Base-by-base conservation (phyloP, 2,797 vertebrate genomes). In the Betta splendens region DNA sequence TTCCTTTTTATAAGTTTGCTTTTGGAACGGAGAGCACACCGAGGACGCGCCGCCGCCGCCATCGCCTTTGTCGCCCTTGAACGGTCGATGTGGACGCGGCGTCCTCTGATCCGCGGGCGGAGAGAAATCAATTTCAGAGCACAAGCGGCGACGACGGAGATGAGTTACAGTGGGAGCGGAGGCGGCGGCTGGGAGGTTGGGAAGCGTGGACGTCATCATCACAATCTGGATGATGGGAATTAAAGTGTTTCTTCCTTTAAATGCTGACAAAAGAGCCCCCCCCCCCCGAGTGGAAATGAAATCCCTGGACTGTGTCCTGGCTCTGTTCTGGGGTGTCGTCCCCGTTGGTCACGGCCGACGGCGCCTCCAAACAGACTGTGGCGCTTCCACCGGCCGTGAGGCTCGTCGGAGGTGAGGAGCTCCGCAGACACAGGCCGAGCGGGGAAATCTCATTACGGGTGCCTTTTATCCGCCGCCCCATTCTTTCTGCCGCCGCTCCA, bases 111-210 rank as follows among this genome's bases (percentile, higher is more conserved):
- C 72, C 75, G 65, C 47, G 66, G 79, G 72, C 65, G 73, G 75
- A 80, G 55, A 72, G 37, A 81, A 85, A 84, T 85, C 79, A 79
- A 84, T 85, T 76, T 74, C 65, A 59, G 62, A 64, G 77, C 37
- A 65, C 59, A 71, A 69, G 60, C 59, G 28, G 29, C 33, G 54
- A 54, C 63, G 75, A 58, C 63, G 5, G 60, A 66, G 37, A 16
- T 42, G 49, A 67, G 39, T 72, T 75, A 69, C 49, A 69, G 47
- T 59, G 23, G 0, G 5, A 44, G 43, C 38, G 21, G 2, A 16
- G 37, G 44, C 32, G 54, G n/a, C n/a, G 25, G 33, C 59, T 49
- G 68, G 40, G 5, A 69, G 37, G 35, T 62, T 72, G 6, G 29
- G 40, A 46, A 63, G 40, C 23, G 55, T 4, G n/a, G 60, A 51